Percentiles rank a stretch among this genome's conserved stretches.
Conservation (phyloP, 1,140 invertebrate genomes). For the Macrosteles quadrilineatus region DNA sequence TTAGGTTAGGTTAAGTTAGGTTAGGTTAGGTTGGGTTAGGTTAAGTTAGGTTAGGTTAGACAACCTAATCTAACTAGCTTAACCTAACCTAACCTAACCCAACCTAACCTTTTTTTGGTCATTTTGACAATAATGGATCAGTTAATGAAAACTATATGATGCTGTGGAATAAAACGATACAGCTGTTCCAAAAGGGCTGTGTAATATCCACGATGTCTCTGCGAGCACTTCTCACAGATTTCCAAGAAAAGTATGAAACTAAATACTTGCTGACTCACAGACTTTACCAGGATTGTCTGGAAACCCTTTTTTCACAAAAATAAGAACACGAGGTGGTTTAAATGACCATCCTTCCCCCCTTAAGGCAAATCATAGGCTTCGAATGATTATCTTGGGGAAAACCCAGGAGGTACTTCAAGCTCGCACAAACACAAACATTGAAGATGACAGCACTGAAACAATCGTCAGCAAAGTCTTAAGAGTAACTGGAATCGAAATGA, state of each 20-base stretch:
- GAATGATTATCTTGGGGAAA: constrained; percentile 37
- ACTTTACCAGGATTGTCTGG: constrained; percentile 38
- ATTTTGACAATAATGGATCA: neutral
- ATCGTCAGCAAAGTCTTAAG: constrained; percentile 16
- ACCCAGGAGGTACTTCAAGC: constrained; percentile 30
- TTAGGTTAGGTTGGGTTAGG: no score
- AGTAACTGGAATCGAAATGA: neutral
- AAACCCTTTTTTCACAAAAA: constrained; percentile 37
- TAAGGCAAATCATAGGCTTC: constrained; percentile 24
- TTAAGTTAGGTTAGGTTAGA: no score
- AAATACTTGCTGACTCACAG: constrained; percentile 31
- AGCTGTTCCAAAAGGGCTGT: constrained; percentile 16
- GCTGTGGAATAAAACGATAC: neutral
- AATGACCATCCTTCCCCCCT: constrained; percentile 36
- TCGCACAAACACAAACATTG: constrained; percentile 7
- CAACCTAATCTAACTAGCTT: no score
- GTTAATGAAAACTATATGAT: constrained; percentile 12
- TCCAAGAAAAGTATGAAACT: neutral
- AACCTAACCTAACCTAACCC: no score
- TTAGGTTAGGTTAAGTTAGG: no score
- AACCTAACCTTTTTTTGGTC: no score
- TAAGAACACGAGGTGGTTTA: constrained; percentile 29
- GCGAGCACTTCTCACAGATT: neutral
- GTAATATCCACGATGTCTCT: constrained; percentile 6
- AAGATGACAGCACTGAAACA: neutral